phyloP scores from a whole-genome alignment of 2,113 vertebrate genomes.

The Ammodytes dubius region DNA sequence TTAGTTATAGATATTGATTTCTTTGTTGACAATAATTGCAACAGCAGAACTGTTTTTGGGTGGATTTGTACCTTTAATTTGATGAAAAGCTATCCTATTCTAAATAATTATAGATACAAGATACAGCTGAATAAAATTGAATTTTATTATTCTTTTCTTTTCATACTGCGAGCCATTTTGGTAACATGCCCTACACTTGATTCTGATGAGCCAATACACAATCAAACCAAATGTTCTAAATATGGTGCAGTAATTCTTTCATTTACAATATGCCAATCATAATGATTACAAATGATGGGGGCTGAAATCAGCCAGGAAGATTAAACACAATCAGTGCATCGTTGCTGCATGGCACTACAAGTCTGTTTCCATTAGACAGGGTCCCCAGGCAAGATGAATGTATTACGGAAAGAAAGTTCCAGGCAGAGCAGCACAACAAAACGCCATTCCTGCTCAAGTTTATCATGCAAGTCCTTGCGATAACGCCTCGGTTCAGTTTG shows the following conservation, averaged over 20 bases:
- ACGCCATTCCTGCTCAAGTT: slow-evolving; percentile 7
- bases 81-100: background rate
- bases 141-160: background rate
- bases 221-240: slow-evolving; percentile 4
- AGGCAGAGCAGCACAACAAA: slow-evolving; percentile 8
- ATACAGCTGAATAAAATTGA: slow-evolving; percentile 12
- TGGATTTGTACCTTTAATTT: background rate
- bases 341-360: slow-evolving; percentile 16
- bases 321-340: slow-evolving; percentile 52
- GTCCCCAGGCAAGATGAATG: slow-evolving; percentile 24
- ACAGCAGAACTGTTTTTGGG: background rate
- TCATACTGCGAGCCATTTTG: slow-evolving; percentile 11
- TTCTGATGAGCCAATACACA: slow-evolving; percentile 8
- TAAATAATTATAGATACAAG: background rate
- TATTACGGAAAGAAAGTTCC: slow-evolving; percentile 16
- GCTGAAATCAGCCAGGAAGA: slow-evolving; percentile 27
- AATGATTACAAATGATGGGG: slow-evolving; percentile 44
- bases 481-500: slow-evolving; percentile 27
- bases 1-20: slow-evolving; percentile 12
- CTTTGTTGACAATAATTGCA: slow-evolving; percentile 6
- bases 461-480: slow-evolving; percentile 14
- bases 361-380: slow-evolving; percentile 44
- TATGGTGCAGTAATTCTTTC: slow-evolving; percentile 14
- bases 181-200: slow-evolving; percentile 1
- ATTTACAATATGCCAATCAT: slow-evolving; percentile 29